A percentile compares a stretch with the other conserved stretches of the same genome.
phyloP scores from a whole-genome alignment of 2,797 vertebrate species.

The Scyliorhinus canicula region DNA sequence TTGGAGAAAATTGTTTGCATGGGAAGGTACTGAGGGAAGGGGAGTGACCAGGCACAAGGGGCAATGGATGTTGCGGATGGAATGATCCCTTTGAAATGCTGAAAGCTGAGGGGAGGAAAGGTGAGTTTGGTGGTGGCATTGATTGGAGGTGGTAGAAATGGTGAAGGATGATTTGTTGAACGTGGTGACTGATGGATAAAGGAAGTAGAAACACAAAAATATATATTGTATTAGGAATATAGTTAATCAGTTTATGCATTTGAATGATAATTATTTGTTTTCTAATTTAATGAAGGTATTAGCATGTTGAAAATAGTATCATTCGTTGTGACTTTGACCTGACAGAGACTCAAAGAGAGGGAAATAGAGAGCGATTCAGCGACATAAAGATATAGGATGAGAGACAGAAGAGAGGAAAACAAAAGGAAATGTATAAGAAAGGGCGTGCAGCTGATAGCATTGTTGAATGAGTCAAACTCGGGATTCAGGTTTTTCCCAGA shows the following conservation, averaged over 20 bases:
- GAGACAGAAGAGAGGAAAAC: too few relatives aligned
- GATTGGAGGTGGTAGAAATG: background rate
- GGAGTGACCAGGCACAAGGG: background rate
- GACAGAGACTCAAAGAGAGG: too few relatives aligned
- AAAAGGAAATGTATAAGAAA: too few relatives aligned
- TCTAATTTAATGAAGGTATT: background rate
- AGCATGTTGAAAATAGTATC: too few relatives aligned
- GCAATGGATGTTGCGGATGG: background rate
- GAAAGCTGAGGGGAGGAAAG: background rate
- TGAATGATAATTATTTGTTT: background rate
- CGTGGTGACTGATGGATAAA: background rate
- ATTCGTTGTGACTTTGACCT: too few relatives aligned
- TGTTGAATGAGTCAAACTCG: too few relatives aligned
- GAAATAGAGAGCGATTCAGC: too few relatives aligned
- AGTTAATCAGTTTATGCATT: background rate
- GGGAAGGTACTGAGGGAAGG: background rate
- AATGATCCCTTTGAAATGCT: background rate
- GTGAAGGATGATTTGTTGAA: background rate
- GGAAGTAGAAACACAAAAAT: background rate
- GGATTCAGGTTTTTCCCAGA: too few relatives aligned
- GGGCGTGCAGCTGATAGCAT: too few relatives aligned
- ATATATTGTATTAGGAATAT: background rate
- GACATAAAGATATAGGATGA: too few relatives aligned
- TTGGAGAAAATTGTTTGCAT: background rate
- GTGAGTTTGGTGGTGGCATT: background rate